Conservation (phyloP, 2,113 vertebrate species). For the Poicephalus meyeri region DNA sequence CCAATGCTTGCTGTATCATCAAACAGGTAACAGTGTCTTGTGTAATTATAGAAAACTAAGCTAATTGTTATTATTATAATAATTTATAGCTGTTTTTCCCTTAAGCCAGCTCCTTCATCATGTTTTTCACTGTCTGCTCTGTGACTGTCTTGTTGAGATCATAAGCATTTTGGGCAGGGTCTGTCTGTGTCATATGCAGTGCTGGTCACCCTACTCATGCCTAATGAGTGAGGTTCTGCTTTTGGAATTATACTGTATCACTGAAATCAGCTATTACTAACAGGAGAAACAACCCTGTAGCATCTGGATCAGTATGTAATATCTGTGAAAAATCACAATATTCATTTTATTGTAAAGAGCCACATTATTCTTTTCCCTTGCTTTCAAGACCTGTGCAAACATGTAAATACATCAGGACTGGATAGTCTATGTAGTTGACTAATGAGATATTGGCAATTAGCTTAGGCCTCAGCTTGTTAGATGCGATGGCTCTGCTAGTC, state of each 20-base stretch:
- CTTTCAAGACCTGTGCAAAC: not conserved
- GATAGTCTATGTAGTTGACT: not conserved
- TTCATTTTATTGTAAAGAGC: not conserved
- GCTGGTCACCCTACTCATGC: not conserved
- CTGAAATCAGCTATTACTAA: not conserved
- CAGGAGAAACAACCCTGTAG: not conserved
- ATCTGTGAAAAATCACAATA: not conserved
- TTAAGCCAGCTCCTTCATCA: not conserved
- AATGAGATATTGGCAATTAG: not conserved
- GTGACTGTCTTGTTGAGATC: constrained; percentile 37
- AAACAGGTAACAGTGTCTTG: constrained; percentile 54
- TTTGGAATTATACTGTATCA: not conserved
- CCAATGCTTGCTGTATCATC: constrained; percentile 51
- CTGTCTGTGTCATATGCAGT: not conserved
- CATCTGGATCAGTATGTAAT: not conserved
- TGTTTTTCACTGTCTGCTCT: constrained; percentile 40
- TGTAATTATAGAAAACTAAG: constrained; percentile 24
- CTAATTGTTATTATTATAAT: constrained; percentile 40
- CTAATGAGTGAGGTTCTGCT: not conserved
- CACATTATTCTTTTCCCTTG: not conserved
- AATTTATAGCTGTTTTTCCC: not conserved
- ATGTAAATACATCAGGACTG: not conserved
- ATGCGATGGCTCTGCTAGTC: not conserved
- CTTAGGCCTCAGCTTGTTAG: constrained; percentile 11
- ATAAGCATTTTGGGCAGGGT: constrained; percentile 10